Conservation (phyloP, 2,888 invertebrate genomes). For the Orthosia incerta region DNA sequence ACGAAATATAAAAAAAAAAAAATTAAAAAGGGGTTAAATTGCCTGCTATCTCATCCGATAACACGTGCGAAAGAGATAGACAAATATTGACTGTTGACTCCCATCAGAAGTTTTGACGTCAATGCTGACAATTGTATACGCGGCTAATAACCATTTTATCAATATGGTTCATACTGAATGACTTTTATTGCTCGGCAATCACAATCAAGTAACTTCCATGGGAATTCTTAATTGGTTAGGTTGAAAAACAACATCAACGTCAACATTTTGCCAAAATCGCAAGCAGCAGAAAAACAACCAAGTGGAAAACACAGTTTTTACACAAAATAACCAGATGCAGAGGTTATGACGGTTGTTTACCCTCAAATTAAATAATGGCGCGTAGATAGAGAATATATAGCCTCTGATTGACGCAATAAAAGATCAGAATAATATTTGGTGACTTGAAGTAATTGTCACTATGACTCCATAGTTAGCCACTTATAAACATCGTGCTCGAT, state of each 20-base stretch:
- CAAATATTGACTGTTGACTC: constrained; percentile 80
- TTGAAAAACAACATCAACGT: constrained; percentile 9
- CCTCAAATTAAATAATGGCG: constrained; percentile 50
- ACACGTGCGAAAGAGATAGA: too few relatives aligned
- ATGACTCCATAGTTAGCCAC: constrained; percentile 63
- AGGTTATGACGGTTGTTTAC: constrained; percentile 47
- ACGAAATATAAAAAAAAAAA: too few relatives aligned
- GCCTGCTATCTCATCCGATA: too few relatives aligned
- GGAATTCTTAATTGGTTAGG: background rate
- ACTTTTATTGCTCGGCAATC: constrained; percentile 60
- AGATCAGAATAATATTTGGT: constrained; percentile 75
- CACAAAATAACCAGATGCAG: constrained; percentile 33
- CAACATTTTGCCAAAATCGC: background rate
- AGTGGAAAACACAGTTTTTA: constrained; percentile 7
- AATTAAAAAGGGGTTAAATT: too few relatives aligned
- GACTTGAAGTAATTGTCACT: constrained; percentile 62
- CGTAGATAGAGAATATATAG: constrained; percentile 72
- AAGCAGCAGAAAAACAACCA: constrained; percentile 2
- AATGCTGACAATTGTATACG: constrained; percentile 72
- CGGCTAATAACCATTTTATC: constrained; percentile 75
- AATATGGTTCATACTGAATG: constrained; percentile 66
- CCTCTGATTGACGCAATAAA: constrained; percentile 77
- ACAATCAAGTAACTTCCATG: constrained; percentile 30
- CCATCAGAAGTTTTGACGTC: constrained; percentile 81
- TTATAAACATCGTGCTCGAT: constrained; percentile 48